phyloP scores from a whole-genome alignment of 2,113 vertebrate genomes.

The Pelvicachromis taeniatus region DNA sequence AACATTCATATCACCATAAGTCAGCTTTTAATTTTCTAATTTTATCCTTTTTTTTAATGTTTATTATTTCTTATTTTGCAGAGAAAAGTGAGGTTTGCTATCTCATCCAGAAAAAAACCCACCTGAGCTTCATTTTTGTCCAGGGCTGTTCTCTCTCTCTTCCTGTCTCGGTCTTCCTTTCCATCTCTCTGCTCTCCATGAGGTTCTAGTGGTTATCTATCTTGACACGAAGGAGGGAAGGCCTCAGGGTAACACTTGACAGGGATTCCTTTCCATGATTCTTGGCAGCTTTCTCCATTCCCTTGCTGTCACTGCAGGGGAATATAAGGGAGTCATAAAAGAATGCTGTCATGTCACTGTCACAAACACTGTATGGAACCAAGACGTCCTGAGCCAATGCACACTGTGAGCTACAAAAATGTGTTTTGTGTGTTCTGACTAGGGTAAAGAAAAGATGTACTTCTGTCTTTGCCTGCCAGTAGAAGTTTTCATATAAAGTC shows the following conservation, averaged over 20 bases:
- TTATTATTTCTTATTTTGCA: rapidly evolving
- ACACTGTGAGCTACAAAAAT: neutral
- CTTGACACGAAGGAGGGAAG: slow-evolving; percentile 45
- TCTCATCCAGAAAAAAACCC: neutral
- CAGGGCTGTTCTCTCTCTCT: neutral
- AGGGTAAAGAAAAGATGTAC: neutral
- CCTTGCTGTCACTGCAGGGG: slow-evolving; percentile 48
- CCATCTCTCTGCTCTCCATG: neutral
- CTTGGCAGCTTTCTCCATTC: slow-evolving; percentile 50
- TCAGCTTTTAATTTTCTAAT: neutral
- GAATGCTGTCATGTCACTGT: slow-evolving; percentile 62
- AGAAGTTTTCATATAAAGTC: neutral
- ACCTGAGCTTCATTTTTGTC: neutral
- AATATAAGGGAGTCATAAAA: slow-evolving; percentile 55
- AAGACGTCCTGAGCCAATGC: neutral
- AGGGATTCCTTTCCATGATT: slow-evolving; percentile 60
- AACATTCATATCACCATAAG: neutral
- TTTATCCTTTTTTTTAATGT: rapidly evolving
- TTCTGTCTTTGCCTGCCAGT: slow-evolving; percentile 17
- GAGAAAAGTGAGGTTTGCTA: neutral
- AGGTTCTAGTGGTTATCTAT: slow-evolving; percentile 48
- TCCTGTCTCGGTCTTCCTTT: neutral
- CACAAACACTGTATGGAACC: slow-evolving; percentile 36
- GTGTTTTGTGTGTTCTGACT: neutral
- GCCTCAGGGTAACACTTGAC: slow-evolving; percentile 45